Base-by-base conservation (phyloP, 2,888 invertebrate genomes). In the Andrena bicolor region DNA sequence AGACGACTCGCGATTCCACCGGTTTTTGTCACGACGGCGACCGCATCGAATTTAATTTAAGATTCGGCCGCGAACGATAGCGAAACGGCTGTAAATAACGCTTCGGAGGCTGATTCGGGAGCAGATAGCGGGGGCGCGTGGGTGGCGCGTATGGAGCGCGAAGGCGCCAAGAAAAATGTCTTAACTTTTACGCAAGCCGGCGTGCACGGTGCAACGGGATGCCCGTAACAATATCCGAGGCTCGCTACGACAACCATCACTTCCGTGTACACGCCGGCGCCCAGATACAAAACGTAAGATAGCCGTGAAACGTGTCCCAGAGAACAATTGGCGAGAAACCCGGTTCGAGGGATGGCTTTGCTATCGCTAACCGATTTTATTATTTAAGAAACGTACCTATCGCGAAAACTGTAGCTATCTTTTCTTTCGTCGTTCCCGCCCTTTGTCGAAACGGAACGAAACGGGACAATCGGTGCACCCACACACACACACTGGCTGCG, bases 61-160 rank as follows among this genome's bases (percentile, higher is more conserved):
- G 53, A 35, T 79, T 63, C 74, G 80, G 63, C 72, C 53, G 23
- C n/a, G 61, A 71, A 28, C 70, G 64, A 65, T 49, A 65, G 65
- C 65, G 1, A 63, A 23, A 49, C 32, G 61, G 28, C 20, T 20
- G 80, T 64, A 74, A 74, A 81, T 81, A 81, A 80, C 72, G 49
- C 13, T 16, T 5, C 30, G 63, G 23, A n/a, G n/a, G 72, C 51
- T 60, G 82, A 76, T 82, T 82, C 72, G 71, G 76, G 65, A 60
- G 56, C 71, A 53, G 72, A 82, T 76, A 82, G 48, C 51, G 16
- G 53, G 4, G 70, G 32, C 53, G 70, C 73, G 83, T 83, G 83
- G 83, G 83, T 74, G 82, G 82, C 41, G 3, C 2, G 73, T 73
- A 82, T 82, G 82, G 82, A 73, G 73, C 69, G 82, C 73, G 77